Conservation (phyloP, 1,140 invertebrate species). For the Drosophila parabipectinata region DNA sequence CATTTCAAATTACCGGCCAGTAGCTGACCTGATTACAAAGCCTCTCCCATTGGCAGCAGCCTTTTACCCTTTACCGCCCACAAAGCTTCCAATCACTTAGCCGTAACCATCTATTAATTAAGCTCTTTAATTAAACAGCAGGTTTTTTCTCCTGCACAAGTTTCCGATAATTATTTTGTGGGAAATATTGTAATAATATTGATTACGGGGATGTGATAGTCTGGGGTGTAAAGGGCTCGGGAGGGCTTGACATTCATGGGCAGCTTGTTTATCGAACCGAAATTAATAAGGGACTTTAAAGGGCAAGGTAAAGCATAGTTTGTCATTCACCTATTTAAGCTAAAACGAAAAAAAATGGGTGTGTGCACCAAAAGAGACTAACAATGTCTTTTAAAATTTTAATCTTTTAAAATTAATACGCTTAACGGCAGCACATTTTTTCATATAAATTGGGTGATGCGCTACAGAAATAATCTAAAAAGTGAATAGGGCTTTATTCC, state of each 20-base stretch:
- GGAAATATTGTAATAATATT: conserved; percentile 55
- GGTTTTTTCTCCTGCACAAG: conserved; percentile 22
- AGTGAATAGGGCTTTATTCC: too few relatives aligned
- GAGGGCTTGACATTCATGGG: conserved; percentile 6
- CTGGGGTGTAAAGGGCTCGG: conserved; percentile 2
- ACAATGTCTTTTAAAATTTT: too few relatives aligned
- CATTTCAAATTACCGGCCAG: conserved; percentile 57
- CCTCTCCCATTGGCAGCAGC: conserved; percentile 21
- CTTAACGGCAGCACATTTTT: too few relatives aligned
- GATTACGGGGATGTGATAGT: conserved; percentile 31
- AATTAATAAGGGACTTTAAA: conserved; percentile 48
- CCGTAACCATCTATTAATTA: conserved; percentile 53
- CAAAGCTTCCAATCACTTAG: neutral
- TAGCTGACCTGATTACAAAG: conserved; percentile 65
- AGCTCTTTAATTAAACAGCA: conserved; percentile 53
- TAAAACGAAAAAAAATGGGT: neutral
- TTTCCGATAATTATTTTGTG: conserved; percentile 48
- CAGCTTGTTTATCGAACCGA: conserved; percentile 36
- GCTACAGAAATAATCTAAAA: too few relatives aligned
- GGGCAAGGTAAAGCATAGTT: conserved; percentile 50
- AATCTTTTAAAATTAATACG: too few relatives aligned
- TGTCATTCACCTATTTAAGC: conserved; percentile 4
- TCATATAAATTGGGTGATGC: too few relatives aligned
- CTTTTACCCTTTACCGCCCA: neutral
- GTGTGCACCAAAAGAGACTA: neutral